Conservation (phyloP, 2,113 vertebrate genomes). For the Genyomyrus donnyi region DNA sequence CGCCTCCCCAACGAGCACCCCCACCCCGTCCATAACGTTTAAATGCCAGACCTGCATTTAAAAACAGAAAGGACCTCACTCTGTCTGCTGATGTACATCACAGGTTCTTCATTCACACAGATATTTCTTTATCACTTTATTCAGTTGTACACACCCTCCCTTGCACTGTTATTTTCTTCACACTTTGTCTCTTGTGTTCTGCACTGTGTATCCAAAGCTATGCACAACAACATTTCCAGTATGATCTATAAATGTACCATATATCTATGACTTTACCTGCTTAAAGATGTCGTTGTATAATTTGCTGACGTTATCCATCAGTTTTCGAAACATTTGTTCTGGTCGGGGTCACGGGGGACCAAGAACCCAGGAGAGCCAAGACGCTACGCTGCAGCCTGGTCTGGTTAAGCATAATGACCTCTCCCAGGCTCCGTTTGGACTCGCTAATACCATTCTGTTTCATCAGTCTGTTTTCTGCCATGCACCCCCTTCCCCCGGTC, state of each 20-base stretch:
- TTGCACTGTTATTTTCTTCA: neutral
- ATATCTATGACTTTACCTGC: neutral
- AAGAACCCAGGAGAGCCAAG: neutral
- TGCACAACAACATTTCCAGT: neutral
- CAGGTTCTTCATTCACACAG: neutral
- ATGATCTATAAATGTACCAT: neutral
- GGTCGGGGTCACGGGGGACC: neutral
- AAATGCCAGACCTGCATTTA: neutral
- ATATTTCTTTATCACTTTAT: neutral
- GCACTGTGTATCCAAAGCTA: neutral
- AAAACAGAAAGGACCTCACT: neutral
- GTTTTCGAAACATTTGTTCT: neutral
- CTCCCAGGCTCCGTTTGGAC: slow-evolving; percentile 39
- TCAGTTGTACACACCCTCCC: neutral
- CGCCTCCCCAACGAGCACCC: neutral
- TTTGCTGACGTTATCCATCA: neutral
- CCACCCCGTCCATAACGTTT: neutral
- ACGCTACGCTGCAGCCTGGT: neutral
- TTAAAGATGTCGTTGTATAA: neutral
- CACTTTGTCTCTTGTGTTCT: neutral
- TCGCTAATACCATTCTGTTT: neutral
- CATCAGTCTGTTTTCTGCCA: neutral
- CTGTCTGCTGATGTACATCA: neutral
- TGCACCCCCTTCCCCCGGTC: neutral
- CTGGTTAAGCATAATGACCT: slow-evolving; percentile 49